phyloP scores from a whole-genome alignment of 2,888 invertebrate genomes.

The Camptogramma bilineatum region DNA sequence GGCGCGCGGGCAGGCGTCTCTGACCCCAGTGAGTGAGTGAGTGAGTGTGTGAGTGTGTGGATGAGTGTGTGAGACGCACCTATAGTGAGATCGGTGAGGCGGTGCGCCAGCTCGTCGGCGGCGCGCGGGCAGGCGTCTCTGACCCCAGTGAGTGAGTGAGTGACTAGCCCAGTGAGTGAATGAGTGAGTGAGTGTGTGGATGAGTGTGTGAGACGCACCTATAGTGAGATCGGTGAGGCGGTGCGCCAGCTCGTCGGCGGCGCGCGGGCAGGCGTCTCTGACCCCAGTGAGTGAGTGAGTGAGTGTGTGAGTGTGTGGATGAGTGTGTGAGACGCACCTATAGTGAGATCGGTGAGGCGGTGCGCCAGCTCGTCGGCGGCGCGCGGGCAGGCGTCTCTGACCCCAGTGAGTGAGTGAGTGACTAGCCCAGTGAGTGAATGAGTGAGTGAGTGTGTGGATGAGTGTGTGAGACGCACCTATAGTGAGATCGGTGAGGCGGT shows the following conservation, averaged over 20 bases:
- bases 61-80: conserved; percentile 31
- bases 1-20: conserved; percentile 64
- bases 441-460: not conserved
- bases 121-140: conserved; percentile 66
- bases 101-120: conserved; percentile 67
- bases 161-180: not conserved
- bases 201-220: conserved; percentile 35
- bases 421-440: not conserved
- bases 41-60: not conserved
- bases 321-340: conserved; percentile 46
- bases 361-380: conserved; percentile 67
- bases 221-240: conserved; percentile 79
- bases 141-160: not conserved
- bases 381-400: conserved; percentile 67
- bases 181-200: not conserved
- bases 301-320: not conserved
- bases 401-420: not conserved
- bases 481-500: conserved; percentile 78
- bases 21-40: too few species aligned
- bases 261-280: conserved; percentile 67
- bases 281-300: too few species aligned
- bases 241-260: conserved; percentile 66
- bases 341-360: conserved; percentile 77
- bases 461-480: conserved; percentile 46
- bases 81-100: conserved; percentile 79